Conservation (phyloP, 37 sponge, comb jelly and placozoan genomes). For the Dysidea cf. avara region DNA sequence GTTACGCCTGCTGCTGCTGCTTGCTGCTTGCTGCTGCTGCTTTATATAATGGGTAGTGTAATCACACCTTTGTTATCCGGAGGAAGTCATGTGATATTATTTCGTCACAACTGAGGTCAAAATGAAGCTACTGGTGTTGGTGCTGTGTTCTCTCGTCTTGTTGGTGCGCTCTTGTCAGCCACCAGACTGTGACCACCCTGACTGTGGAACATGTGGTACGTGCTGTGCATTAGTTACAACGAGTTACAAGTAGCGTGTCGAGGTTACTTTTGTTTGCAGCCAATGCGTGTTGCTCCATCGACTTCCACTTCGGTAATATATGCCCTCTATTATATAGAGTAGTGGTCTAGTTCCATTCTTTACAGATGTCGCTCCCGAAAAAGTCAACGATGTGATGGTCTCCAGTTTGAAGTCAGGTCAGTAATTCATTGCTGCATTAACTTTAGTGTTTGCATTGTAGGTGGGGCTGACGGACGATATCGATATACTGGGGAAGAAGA, state of each 20-base stretch:
- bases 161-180: constrained; percentile 50
- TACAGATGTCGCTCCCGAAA: constrained; percentile 28
- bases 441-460: constrained; percentile 21
- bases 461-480: constrained; percentile 81
- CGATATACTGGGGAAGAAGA: constrained; percentile 49
- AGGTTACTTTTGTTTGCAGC: constrained; percentile 30
- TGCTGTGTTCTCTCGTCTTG: constrained; percentile 6
- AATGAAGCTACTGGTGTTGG: background rate
- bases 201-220: constrained; percentile 88
- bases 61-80: background rate
- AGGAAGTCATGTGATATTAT: too few species aligned
- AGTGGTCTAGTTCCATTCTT: too few species aligned
- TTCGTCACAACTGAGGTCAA: too few species aligned
- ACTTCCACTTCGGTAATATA: constrained; percentile 65
- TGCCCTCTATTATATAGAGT: background rate
- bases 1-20: too few species aligned
- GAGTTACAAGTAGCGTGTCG: too few species aligned
- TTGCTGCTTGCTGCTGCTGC: too few species aligned
- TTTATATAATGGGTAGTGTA: background rate
- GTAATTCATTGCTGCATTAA: background rate
- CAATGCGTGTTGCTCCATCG: constrained; percentile 73
- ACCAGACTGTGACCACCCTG: constrained; percentile 78
- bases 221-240: background rate
- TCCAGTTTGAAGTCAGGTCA: constrained; percentile 39
- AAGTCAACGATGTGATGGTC: constrained; percentile 18